phyloP scores from a whole-genome alignment of 2,888 invertebrate species.

The Coremacera marginata region DNA sequence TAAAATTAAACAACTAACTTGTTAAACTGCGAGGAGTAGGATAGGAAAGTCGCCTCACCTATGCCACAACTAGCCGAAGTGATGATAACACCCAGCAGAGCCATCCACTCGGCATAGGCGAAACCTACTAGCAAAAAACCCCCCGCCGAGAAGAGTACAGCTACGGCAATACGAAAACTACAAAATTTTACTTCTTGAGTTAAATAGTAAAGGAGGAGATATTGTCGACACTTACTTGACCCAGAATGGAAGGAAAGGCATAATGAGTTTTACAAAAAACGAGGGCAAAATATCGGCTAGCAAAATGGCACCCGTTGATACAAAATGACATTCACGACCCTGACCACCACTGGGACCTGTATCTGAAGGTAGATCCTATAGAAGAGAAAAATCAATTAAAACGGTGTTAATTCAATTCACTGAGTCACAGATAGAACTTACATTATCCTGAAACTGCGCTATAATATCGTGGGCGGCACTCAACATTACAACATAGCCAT shows the following conservation, averaged over 20 bases:
- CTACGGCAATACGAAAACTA: conserved; percentile 73
- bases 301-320: conserved; percentile 83
- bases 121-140: conserved; percentile 80
- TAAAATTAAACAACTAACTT: conserved; percentile 72
- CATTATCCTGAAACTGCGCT: conserved; percentile 62
- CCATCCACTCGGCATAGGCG: conserved; percentile 74
- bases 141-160: conserved; percentile 72
- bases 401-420: no score
- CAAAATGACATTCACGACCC: conserved; percentile 73
- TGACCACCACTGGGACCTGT: conserved; percentile 43
- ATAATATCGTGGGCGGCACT: conserved; percentile 85
- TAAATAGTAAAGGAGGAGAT: neutral
- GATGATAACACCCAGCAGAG: conserved; percentile 77
- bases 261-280: conserved; percentile 77
- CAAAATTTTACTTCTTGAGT: neutral
- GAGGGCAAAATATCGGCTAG: conserved; percentile 85
- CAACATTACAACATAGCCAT: conserved; percentile 88
- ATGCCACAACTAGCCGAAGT: conserved; percentile 83
- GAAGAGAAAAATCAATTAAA: neutral
- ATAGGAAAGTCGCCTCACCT: conserved; percentile 83
- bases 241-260: conserved; percentile 79
- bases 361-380: conserved; percentile 45
- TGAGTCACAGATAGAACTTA: no score
- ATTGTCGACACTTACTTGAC: conserved; percentile 72
- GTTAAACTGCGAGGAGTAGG: conserved; percentile 79